Evolutionary conservation across 2,797 vertebrate species (phyloP).

Genomic region (Sebastes vulpes): DNA sequence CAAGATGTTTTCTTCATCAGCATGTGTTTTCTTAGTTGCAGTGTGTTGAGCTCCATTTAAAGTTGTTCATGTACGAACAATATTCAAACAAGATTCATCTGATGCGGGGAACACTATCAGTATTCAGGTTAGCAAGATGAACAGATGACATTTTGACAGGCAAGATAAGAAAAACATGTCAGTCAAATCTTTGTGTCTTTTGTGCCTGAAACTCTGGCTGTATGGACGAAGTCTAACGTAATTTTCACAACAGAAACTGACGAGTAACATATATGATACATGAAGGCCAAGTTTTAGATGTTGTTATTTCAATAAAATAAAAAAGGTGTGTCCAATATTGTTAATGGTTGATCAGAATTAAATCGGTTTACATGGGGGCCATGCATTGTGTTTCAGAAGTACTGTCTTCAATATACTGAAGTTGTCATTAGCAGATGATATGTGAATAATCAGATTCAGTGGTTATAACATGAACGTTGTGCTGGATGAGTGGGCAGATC

Average conservation of each 20-base stretch:
- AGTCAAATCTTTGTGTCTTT: neutral
- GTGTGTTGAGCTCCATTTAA: neutral
- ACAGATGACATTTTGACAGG: neutral
- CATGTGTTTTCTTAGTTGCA: neutral
- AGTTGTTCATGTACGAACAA: neutral
- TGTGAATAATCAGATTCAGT: neutral
- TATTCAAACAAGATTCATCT: neutral
- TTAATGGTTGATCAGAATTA: neutral
- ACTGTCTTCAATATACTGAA: neutral
- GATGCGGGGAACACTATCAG: neutral
- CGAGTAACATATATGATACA: neutral
- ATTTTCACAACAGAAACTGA: neutral
- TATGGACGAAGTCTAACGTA: neutral
- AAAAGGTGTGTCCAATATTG: neutral
- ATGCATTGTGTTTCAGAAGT: neutral
- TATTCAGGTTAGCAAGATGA: neutral
- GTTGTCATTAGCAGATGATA: neutral
- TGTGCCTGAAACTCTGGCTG: neutral
- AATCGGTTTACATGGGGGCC: neutral
- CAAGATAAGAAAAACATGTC: neutral
- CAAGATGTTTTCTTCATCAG: neutral
- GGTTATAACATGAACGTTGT: neutral
- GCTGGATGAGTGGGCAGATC: conserved; percentile 10
- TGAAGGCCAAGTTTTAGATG: neutral
- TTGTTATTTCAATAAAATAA: neutral